Conservation (phyloP, 2,797 vertebrate genomes). For the Alosa sapidissima region DNA sequence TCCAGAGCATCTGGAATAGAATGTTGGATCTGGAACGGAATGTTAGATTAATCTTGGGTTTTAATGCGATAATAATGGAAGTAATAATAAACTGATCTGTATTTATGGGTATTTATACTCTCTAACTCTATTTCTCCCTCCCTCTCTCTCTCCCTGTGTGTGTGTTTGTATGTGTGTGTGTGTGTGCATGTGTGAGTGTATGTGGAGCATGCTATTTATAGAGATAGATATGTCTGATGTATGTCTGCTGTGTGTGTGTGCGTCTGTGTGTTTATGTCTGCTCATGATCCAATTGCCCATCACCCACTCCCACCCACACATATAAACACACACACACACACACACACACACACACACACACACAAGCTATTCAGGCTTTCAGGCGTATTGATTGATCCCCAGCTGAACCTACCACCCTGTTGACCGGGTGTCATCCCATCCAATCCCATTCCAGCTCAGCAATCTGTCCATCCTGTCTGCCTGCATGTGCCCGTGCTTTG, state of each 20-base stretch:
- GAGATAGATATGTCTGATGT: not conserved
- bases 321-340: not conserved
- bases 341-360: conserved; percentile 4
- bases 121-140: not conserved
- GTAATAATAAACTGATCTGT: not conserved
- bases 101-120: not conserved
- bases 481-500: not conserved
- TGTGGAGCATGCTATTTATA: too few relatives aligned
- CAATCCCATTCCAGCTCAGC: not conserved
- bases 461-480: not conserved
- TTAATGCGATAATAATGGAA: not conserved
- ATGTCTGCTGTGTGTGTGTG: not conserved
- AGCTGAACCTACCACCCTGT: not conserved
- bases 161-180: not conserved
- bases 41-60: not conserved
- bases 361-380: not conserved
- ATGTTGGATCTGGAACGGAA: not conserved
- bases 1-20: not conserved
- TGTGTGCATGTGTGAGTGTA: too few relatives aligned
- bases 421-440: not conserved
- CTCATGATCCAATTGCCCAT: not conserved
- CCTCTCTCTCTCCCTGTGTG: not conserved
- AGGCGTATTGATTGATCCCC: not conserved
- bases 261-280: not conserved
- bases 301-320: not conserved